A percentile compares a stretch with the other conserved stretches of the same genome.
Evolutionary conservation across 2,797 vertebrate species (phyloP).

Genomic region (Linurgus olivaceus): DNA sequence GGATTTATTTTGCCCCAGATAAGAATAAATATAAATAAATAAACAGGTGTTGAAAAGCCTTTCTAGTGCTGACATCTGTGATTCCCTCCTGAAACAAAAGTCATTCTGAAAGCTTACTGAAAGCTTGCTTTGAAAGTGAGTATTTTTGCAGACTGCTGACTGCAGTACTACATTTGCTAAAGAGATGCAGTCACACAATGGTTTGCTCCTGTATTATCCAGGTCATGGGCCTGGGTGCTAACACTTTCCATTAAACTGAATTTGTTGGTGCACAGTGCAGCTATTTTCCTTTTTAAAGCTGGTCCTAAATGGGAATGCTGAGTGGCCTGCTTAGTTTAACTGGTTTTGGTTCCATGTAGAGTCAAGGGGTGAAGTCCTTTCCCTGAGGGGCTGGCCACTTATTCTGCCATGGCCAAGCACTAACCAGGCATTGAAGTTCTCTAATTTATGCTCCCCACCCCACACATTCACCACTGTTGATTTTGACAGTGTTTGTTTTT

Average conservation of each 20-base stretch:
- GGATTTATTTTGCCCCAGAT: not conserved
- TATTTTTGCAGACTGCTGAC: slow-evolving; percentile 48
- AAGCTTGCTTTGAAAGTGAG: slow-evolving; percentile 56
- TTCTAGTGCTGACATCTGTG: not conserved
- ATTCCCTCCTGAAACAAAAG: slow-evolving; percentile 4
- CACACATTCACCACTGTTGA: not conserved
- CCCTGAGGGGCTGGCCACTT: not conserved
- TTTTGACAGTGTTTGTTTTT: not conserved
- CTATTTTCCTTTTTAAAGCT: slow-evolving; percentile 47
- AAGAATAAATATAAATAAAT: not conserved
- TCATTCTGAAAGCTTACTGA: slow-evolving; percentile 37
- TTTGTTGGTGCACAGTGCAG: not conserved
- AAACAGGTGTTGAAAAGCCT: not conserved
- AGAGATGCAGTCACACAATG: not conserved
- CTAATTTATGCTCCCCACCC: not conserved
- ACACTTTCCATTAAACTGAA: slow-evolving; percentile 27
- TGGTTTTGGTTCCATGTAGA: not conserved
- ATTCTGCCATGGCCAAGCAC: not conserved
- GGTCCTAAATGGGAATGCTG: slow-evolving; percentile 36
- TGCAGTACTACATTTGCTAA: not conserved
- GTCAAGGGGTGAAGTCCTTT: not conserved
- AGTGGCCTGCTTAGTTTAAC: not conserved
- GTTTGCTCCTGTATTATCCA: slow-evolving; percentile 12
- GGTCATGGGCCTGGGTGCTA: not conserved
- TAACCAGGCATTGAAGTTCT: not conserved